phyloP scores from a whole-genome alignment of 2,797 vertebrate genomes.

The Zalophus californianus region DNA sequence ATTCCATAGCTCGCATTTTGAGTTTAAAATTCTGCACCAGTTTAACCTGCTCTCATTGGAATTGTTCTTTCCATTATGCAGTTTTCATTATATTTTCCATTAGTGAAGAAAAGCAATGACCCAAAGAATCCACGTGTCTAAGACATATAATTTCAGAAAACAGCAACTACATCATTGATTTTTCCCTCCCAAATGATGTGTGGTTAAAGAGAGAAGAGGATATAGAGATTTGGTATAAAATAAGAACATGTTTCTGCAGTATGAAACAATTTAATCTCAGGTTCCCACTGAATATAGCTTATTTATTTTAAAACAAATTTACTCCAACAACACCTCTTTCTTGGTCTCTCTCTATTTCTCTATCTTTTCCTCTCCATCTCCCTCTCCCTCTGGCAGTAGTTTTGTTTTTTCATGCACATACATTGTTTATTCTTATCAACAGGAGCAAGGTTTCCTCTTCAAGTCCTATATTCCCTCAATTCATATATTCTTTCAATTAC shows the following conservation, averaged over 20 bases:
- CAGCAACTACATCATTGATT: slow-evolving; percentile 51
- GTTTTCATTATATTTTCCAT: slow-evolving; percentile 69
- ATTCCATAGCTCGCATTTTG: slow-evolving; percentile 1
- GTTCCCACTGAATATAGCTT: slow-evolving; percentile 9
- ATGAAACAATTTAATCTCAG: background rate
- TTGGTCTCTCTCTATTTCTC: background rate
- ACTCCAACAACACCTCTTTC: background rate
- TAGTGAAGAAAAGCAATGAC: slow-evolving; percentile 63
- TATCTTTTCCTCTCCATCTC: background rate
- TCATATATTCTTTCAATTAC: background rate
- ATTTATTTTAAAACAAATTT: slow-evolving; percentile 52
- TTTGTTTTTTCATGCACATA: background rate
- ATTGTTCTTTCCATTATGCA: slow-evolving; percentile 54
- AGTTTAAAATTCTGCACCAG: slow-evolving; percentile 55
- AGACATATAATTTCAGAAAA: slow-evolving; percentile 64
- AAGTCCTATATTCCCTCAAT: background rate
- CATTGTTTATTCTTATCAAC: background rate
- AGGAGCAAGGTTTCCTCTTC: background rate
- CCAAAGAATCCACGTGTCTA: slow-evolving; percentile 38
- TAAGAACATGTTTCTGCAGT: slow-evolving; percentile 9
- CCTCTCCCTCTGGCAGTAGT: background rate
- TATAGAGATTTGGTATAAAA: slow-evolving; percentile 31
- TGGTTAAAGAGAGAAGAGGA: background rate
- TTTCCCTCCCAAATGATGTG: slow-evolving; percentile 50
- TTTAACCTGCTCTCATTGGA: slow-evolving; percentile 33